phyloP scores from a whole-genome alignment of 1,140 invertebrate genomes.

The Drosophila mayri region DNA sequence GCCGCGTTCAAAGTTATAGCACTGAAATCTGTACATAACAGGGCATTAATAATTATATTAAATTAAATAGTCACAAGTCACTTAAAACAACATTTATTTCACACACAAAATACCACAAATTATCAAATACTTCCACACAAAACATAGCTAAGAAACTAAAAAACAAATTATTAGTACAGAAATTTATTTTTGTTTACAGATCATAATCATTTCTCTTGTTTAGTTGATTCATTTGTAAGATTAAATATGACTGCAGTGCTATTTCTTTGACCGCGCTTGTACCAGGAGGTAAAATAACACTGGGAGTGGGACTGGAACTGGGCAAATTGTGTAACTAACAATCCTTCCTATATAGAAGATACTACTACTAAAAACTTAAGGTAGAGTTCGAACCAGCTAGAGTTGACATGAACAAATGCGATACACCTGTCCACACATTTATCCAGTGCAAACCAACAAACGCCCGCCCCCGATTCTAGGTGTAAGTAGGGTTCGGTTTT shows the following conservation, averaged over 20 bases:
- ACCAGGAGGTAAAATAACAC: conserved; percentile 2
- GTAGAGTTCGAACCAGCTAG: neutral
- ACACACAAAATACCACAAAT: neutral
- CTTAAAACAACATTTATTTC: conserved; percentile 6
- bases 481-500: conserved; percentile 28
- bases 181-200: conserved; percentile 2
- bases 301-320: conserved; percentile 4
- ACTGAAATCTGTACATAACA: neutral
- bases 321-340: neutral
- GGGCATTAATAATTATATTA: neutral
- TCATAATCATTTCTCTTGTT: no score
- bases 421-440: conserved; percentile 11
- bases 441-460: conserved; percentile 4
- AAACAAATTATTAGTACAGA: conserved; percentile 1
- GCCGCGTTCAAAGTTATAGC: conserved; percentile 17
- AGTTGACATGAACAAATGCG: conserved; percentile 5
- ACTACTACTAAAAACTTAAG: neutral
- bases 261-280: conserved; percentile 27
- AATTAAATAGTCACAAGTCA: neutral
- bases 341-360: neutral
- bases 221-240: neutral
- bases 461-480: conserved; percentile 14
- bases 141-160: neutral
- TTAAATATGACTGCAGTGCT: conserved; percentile 3
- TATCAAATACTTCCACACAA: neutral